Base-by-base conservation (phyloP, 2,888 invertebrate species). In the Leptinotarsa juncta region DNA sequence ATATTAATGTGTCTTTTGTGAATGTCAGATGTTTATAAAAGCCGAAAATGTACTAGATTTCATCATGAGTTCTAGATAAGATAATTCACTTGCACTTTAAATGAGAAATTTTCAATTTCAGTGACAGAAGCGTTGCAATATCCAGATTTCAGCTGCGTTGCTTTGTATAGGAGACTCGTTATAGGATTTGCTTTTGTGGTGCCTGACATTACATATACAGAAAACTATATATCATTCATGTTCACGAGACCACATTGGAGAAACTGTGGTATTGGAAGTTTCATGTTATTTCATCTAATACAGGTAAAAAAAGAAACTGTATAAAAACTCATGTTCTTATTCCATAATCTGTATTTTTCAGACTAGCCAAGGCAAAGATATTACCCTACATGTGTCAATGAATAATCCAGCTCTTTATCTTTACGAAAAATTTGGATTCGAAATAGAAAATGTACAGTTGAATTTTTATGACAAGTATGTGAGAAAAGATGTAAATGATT, bases 341-440 rank as follows among this genome's bases (percentile, higher is more conserved):
- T 51, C 65, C 74, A 67, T 73, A 75, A 76, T 65, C 76, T 76
- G 77, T 79, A 81, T 72, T 79, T 91, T 90, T 73, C 90, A 95
- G 93, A 96, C 96, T 0, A 96, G 96, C 83, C 92, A 94, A 89
- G 95, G 95, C 16, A 95, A 95, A 88, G 97, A 97, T 85, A 94
- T 97, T 0, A 96, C 96, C 0, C 89, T 97, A 1, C 97, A 97
- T 84, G 97, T 97, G 0, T 96, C 97, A 0, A 95, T 95, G 0
- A 95, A 94, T 60, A 97, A 96, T 88, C 92, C 96, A 1, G 96
- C 97, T 0, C 90, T 97, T 83, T 92, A 96, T 85, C 88, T 97
- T 14, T 97, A 97, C 86, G 96, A 97, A 86, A 96, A 96, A 85
- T 97, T 97, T 89, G 97, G 97, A n/a, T 97, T 97, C 85, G 97